Percentiles rank a stretch among this genome's conserved stretches.
These are phyloP conservation scores for Oegoconia quadripuncta DNA, from an alignment of 2,888 invertebrate species.

Conservation along the genomic window DNA sequence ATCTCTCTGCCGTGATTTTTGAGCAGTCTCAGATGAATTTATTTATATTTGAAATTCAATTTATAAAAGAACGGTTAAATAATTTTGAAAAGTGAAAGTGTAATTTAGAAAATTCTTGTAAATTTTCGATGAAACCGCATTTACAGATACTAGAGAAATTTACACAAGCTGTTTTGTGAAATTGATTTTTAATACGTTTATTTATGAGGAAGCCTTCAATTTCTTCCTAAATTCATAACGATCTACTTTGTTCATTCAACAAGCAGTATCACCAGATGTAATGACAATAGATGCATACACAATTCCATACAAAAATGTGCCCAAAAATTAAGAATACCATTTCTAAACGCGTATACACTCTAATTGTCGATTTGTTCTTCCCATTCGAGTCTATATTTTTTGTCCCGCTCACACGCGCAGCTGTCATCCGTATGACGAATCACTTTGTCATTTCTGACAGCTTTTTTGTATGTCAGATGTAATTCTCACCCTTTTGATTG, in stretches of 20 bases:
- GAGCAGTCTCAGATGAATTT: too few relatives aligned
- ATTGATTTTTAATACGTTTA: too few relatives aligned
- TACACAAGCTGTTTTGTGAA: too few relatives aligned
- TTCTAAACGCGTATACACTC: conserved; percentile 13
- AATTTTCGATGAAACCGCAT: too few relatives aligned
- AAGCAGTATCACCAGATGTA: neutral
- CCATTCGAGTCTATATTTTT: conserved; percentile 18
- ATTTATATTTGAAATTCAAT: too few relatives aligned
- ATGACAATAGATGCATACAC: neutral
- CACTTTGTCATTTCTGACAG: conserved; percentile 69
- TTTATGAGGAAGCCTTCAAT: too few relatives aligned
- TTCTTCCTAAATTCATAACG: too few relatives aligned
- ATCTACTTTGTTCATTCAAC: neutral
- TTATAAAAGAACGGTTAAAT: too few relatives aligned
- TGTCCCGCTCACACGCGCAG: conserved; percentile 48
- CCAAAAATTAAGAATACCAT: conserved; percentile 12
- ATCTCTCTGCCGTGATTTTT: too few relatives aligned
- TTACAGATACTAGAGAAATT: too few relatives aligned
- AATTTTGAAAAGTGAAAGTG: too few relatives aligned
- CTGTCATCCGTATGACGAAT: conserved; percentile 74
- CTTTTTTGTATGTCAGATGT: conserved; percentile 49
- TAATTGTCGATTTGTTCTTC: conserved; percentile 46
- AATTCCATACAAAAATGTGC: conserved; percentile 5
- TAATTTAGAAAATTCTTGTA: too few relatives aligned
- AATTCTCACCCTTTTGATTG: conserved; percentile 66